Base-by-base conservation (phyloP, 2,888 invertebrate genomes). In the Scrobipalpa atriplicella region DNA sequence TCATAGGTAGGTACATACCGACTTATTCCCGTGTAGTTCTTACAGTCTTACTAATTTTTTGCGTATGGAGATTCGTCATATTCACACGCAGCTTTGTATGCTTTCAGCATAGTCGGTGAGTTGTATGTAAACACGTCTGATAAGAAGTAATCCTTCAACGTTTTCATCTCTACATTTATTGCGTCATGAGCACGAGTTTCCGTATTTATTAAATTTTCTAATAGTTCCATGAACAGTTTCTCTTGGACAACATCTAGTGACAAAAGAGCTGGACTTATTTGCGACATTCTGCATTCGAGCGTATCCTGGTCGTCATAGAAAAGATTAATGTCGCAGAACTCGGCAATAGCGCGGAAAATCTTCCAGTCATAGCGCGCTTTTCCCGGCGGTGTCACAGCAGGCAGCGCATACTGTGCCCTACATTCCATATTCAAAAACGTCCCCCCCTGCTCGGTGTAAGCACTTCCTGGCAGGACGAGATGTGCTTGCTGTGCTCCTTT, bases 341-440 rank as follows among this genome's bases (percentile, higher is more conserved):
- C 89, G 0, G 89, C 88, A 16, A 92, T 67, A 0, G 92, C 92
- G 47, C 89, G 82, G 72, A 99, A 94, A 73, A 99, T 98, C 91
- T 99, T 99, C 99, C 99, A 99, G 85, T 99, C 99, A 72, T 96
- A 96, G 56, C 99, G 95, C 0, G 99, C 99, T 86, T 96, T 93
- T 18, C 99, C 98, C 0, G 99, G 99, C 0, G 99, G 97, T 3
- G 97, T 95, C 0, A 99, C 96, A 0, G 98, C 99, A 0, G 95
- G 94, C 64, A 95, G 86, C 0, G 99, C 98, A 82, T 96, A 95
- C 87, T 99, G 99, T 0, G 98, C 94, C 65, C 99, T 94, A 58
- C 99, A 98, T 90, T 99, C 99, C 61, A 98, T 99, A 87, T 99
- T 99, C 5, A 98, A 96, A 83, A 97, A 99, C 0, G 96, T 96